Conservation (phyloP, 2,888 invertebrate species). For the Ferrisia virgata region DNA sequence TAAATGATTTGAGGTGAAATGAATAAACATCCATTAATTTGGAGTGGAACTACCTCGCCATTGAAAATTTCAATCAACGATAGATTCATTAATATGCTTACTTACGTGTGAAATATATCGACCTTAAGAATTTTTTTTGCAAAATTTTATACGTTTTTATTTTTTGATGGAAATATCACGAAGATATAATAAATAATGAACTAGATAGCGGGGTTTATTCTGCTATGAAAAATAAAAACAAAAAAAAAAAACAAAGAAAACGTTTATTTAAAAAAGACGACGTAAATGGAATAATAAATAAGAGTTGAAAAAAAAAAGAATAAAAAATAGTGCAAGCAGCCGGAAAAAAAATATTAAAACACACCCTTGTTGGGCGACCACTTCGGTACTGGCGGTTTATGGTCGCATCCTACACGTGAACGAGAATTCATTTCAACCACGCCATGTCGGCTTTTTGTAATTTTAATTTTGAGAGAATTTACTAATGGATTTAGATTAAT, state of each 20-base stretch:
- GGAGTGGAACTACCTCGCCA: too few species aligned
- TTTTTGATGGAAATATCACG: background rate
- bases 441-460: background rate
- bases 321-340: background rate
- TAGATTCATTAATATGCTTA: too few species aligned
- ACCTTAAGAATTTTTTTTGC: too few species aligned
- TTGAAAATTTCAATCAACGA: too few species aligned
- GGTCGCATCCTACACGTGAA: background rate
- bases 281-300: background rate
- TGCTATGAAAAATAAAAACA: background rate
- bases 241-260: background rate
- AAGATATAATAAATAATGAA: background rate
- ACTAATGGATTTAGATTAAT: background rate
- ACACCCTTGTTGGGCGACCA: background rate
- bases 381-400: background rate
- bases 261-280: background rate
- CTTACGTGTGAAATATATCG: too few species aligned
- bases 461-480: background rate
- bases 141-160: too few species aligned
- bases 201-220: background rate
- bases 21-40: too few species aligned
- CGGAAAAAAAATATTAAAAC: background rate
- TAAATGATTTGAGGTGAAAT: too few species aligned
- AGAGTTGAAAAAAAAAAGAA: background rate
- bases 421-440: background rate